Evolutionary conservation across 1,140 invertebrate genomes (phyloP).

Genomic region (Zophobas morio): DNA sequence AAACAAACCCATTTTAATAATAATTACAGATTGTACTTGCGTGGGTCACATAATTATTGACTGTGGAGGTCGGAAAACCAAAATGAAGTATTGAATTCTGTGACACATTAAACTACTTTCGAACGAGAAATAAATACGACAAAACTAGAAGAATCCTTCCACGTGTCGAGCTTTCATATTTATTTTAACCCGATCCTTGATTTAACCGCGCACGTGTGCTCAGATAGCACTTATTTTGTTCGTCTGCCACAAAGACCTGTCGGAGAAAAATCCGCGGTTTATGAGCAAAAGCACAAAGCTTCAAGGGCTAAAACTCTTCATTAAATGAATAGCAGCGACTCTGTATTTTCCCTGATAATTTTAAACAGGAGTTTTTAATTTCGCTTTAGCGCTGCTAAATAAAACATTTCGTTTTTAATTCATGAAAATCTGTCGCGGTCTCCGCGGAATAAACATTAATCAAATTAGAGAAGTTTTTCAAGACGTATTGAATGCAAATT

Average conservation of each 20-base stretch:
- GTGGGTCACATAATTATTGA: slow-evolving; percentile 18
- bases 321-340: no score
- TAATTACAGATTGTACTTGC: slow-evolving; percentile 31
- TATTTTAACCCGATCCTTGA: no score
- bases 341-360: not conserved
- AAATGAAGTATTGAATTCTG: slow-evolving; percentile 1
- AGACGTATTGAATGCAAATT: slow-evolving; percentile 31
- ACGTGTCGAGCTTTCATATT: no score
- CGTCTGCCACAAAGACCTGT: no score
- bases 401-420: slow-evolving; percentile 40
- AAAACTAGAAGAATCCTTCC: no score
- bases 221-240: no score
- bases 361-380: slow-evolving; percentile 29
- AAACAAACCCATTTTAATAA: slow-evolving; percentile 33
- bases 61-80: not conserved
- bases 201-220: no score
- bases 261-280: no score
- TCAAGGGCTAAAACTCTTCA: no score
- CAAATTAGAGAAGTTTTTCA: slow-evolving; percentile 19
- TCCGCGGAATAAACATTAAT: slow-evolving; percentile 28
- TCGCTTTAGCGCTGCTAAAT: slow-evolving; percentile 16
- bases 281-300: no score
- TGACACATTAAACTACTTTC: not conserved
- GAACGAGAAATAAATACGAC: no score
- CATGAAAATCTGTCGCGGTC: slow-evolving; percentile 30